Evolutionary conservation across 2,113 vertebrate species (phyloP), one percentile per base, ranked within the genome.

Genomic region (Crotalus viridis): DNA sequence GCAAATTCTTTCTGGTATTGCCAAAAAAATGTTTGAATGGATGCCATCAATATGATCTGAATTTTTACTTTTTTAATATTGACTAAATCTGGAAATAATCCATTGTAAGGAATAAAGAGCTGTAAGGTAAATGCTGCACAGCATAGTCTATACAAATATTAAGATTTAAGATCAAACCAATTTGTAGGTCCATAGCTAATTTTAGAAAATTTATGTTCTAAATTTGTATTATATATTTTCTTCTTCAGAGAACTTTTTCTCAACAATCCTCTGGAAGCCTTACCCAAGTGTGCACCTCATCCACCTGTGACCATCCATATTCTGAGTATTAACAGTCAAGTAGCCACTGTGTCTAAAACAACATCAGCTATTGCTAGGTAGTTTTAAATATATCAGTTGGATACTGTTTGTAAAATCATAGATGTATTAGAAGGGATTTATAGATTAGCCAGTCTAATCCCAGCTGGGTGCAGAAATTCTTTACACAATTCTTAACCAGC

Each of bases 251-350:
- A 95, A 93, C 59, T 93, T 94, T 89, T 95, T 51, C 94, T 96
- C 96, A 93, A 96, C 93, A 96, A 95, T 93, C 95, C 92, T 94
- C 93, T 97, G 95, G 95, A 97, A 94, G 90, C 94, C 61, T 89
- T 94, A 15, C 92, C 64, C 85, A 93, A 90, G 86, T 88, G 54
- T 7, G 48, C 94, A 89, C 92, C 90, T 93, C 92, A 95, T 56
- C 90, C 89, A 46, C 93, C 93, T 81, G 89, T 90, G 91, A 0
- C 88, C 46, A 0, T 90, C 94, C 93, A 92, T 69, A 90, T 96
- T 95, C 96, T 96, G 96, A 96, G 94, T 93, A 43, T 69, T 61
- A 93, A 46, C 89, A 93, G 94, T 43, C 93, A 95, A 86, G 74
- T 96, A 93, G 94, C 94, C 88, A 94, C 93, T 86, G 26, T 96